Evolutionary conservation across 1,140 invertebrate species (phyloP), one percentile per base, ranked within the genome.

Genomic region (Brachionus rotundiformis): DNA sequence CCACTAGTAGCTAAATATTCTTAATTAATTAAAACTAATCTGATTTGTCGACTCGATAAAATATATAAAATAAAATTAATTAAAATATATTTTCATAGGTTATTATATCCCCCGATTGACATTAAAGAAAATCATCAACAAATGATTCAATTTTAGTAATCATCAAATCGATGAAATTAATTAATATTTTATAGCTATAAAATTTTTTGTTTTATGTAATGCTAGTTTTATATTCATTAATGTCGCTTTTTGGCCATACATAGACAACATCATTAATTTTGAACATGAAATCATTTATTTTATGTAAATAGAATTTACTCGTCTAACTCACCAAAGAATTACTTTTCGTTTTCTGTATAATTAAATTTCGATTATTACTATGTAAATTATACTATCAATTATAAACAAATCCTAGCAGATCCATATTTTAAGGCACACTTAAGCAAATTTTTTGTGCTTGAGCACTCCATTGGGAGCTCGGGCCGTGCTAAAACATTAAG

Each of bases 351-450:
- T 68, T 68, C 36, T 33, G 10, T 63, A 63, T 68, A 68, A 68
- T 68, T 68, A 68, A 68, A 68, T 68, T 33, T 68, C 63, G 63
- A 68, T 68, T 68, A 68, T 68, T 68, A 36, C 31, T 68, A 68
- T 68, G 63, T 68, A 68, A 68, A 68, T 68, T 68, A 19, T 68
- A 8, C 13, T 19, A 33, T 68, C 16, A 68, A 68, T 54, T 54
- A 54, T 7, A 8, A 54, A n/a, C 47, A 54, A 54, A 54, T 54
- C 47, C 47, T 54, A 23, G 23, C 47, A 54, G 47, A 54, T 54
- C 47, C 47, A 54, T 54, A 54, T 54, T 54, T 54, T 54, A 54
- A 54, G 19, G 47, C 47, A 54, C 23, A 54, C 47, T 54, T 54
- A 54, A 25, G 19, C 47, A 54, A 54, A 16, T 54, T 54, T 23